Evolutionary conservation across 2,113 vertebrate genomes (phyloP), one percentile per base, ranked within the genome.

Genomic region (Semicossyphus pulcher): DNA sequence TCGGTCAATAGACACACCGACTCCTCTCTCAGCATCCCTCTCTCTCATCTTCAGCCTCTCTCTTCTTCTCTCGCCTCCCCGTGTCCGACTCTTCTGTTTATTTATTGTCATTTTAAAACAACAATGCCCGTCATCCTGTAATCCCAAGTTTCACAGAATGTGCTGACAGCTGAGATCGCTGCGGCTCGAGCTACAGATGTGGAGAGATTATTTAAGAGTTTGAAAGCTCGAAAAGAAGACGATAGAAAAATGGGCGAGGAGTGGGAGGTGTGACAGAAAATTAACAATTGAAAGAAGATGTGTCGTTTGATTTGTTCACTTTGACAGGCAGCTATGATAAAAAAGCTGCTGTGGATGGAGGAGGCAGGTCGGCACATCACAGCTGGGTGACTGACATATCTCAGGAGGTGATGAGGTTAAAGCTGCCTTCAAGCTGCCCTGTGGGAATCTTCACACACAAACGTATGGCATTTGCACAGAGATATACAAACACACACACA

Each of bases 381-480:
- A 89, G 78, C 71, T 60, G 16, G 57, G 41, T 75, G 80, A 83
- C 76, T 87, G 84, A 59, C 63, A 67, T 60, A 31, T 80, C 80
- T 42, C 87, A 81, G 87, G 65, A 66, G 86, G 88, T 39, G 84
- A 85, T 29, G 48, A 73, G 80, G 80, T 70, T 79, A 74, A 83
- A 85, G 63, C 80, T 60, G 75, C 70, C 54, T 67, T 56, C 80
- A 49, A 71, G 78, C 65, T 62, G 71, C 67, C 32, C 51, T 1
- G 41, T 10, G 25, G 29, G n/a, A n/a, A n/a, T n/a, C n/a, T n/a
- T 5, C 3, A 7, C 16, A 42, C 51, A 60, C 52, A 39, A n/a
- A 57, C 59, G 60, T 53, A 72, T 44, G 39, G 49, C 74, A 49
- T 52, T n/a, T 39, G n/a, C 25, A 9, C 29, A 45, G 10, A 25